A percentile compares a stretch with the other conserved stretches of the same genome.
These are phyloP conservation scores for Lysiphlebus fabarum DNA, from an alignment of 1,140 invertebrate species.

Conservation along the genomic window DNA sequence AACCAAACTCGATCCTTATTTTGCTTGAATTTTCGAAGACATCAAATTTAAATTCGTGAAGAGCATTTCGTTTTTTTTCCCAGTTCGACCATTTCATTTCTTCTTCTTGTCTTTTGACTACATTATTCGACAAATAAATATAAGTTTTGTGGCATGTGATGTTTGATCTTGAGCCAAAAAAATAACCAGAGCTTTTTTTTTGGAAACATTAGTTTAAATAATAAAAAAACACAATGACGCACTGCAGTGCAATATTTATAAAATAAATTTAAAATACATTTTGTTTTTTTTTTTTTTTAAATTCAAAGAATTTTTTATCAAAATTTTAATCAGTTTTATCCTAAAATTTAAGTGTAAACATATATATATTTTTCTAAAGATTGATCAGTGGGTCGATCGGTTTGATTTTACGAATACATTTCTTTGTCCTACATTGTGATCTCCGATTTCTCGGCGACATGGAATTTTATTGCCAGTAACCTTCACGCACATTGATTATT, in stretches of 20 bases:
- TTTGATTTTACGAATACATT: background rate
- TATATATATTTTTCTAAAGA: too few relatives aligned
- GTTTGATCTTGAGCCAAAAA: background rate
- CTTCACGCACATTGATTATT: background rate
- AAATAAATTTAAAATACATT: too few relatives aligned
- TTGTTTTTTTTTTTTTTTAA: too few relatives aligned
- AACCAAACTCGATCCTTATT: background rate
- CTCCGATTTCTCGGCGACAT: constrained; percentile 20
- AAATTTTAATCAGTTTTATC: too few relatives aligned
- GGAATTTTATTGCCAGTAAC: constrained; percentile 14
- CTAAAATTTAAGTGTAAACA: too few relatives aligned
- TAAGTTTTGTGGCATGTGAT: constrained; percentile 10
- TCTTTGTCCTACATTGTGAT: constrained; percentile 17
- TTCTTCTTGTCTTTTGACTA: background rate
- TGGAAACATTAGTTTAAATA: background rate
- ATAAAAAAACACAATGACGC: too few relatives aligned
- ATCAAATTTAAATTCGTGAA: constrained; percentile 15
- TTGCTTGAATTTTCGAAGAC: constrained; percentile 11
- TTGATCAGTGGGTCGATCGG: background rate
- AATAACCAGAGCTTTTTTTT: background rate
- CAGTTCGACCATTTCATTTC: background rate
- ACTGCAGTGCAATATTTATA: too few relatives aligned
- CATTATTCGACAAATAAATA: constrained; percentile 1
- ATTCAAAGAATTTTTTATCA: too few relatives aligned
- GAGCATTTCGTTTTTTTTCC: constrained; percentile 7